Base-by-base conservation (phyloP, 1,140 invertebrate species). In the Diorhabda sublineata region DNA sequence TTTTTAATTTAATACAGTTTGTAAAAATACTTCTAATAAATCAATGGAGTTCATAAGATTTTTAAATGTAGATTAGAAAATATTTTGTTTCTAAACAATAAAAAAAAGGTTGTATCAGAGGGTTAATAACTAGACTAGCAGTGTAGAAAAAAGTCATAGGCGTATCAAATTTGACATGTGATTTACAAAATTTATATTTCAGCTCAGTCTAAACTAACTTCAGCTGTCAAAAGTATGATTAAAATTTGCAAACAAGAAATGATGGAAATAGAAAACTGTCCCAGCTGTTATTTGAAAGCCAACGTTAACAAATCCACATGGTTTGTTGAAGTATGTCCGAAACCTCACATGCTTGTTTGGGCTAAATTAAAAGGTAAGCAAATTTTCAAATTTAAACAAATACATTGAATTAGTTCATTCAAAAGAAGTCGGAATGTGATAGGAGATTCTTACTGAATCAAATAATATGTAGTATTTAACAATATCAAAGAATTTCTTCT, bases 241-340 rank as follows among this genome's bases (percentile, higher is more conserved):
- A 94, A 95, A 79, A 86, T 92, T 2, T 94, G 92, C 67, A 89
- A 90, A 68, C 90, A 93, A 74, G 94, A 97, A 83, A 90, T 94
- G 82, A 88, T 86, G 61, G 95, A 97, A 83, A 95, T 97, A 70
- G 94, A 97, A 77, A 91, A 93, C n/a, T 98, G 95, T 80, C 90
- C 94, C 0, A 91, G 96, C 76, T 98, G 95, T 79, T 97, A 97
- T 79, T 83, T 88, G 42, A 94, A 93, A 75, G 90, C 95, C 9
- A 92, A 94, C 73, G 89, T 90, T n/a, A 87, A 90, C 58, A 84
- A 88, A 66, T 89, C 89, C 44, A 88, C 91, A 5, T 97, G 94
- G 94, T 97, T 97, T 79, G 89, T 91, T 2, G 92, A 96, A 80
- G 92, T 94, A 2, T 98, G 95, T 83, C 88, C 91, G 75, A 85